Conservation (phyloP, 2,113 vertebrate species). For the Tupaia tana region DNA sequence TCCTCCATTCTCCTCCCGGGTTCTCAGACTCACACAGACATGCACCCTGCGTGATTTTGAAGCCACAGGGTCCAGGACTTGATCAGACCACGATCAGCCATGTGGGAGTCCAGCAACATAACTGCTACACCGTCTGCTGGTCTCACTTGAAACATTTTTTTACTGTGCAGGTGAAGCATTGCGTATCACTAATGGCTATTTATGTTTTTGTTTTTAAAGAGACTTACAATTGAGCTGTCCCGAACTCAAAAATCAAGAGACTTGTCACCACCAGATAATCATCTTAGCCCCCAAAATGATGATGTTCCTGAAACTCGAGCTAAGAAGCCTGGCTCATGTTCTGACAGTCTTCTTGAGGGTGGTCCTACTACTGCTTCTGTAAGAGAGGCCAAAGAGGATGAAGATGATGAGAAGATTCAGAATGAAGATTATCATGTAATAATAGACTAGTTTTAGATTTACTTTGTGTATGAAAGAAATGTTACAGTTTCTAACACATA, state of each 20-base stretch:
- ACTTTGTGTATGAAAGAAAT: constrained; percentile 31
- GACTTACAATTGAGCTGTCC: constrained; percentile 96
- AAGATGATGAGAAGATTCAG: constrained; percentile 92
- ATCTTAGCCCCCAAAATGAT: constrained; percentile 91
- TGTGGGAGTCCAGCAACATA: no score
- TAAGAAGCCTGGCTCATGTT: constrained; percentile 85
- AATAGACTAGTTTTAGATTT: not conserved
- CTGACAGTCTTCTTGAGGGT: constrained; percentile 85
- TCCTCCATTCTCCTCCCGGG: no score
- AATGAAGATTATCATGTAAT: constrained; percentile 96
- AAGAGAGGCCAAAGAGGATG: constrained; percentile 89
- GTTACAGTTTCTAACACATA: not conserved
- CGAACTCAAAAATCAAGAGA: constrained; percentile 94
- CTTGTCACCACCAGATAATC: constrained; percentile 94
- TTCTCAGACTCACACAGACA: no score
- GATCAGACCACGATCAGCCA: no score
- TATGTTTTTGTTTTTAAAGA: constrained; percentile 85
- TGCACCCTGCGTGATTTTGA: no score
- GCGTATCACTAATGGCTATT: not conserved
- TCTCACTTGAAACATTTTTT: constrained; percentile 48
- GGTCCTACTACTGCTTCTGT: constrained; percentile 76
- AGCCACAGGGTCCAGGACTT: no score
- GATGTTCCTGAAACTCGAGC: constrained; percentile 87
- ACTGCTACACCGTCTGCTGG: no score
- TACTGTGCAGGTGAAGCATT: not conserved